phyloP scores from a whole-genome alignment of 1,140 invertebrate genomes.

The Leucophenga varia region DNA sequence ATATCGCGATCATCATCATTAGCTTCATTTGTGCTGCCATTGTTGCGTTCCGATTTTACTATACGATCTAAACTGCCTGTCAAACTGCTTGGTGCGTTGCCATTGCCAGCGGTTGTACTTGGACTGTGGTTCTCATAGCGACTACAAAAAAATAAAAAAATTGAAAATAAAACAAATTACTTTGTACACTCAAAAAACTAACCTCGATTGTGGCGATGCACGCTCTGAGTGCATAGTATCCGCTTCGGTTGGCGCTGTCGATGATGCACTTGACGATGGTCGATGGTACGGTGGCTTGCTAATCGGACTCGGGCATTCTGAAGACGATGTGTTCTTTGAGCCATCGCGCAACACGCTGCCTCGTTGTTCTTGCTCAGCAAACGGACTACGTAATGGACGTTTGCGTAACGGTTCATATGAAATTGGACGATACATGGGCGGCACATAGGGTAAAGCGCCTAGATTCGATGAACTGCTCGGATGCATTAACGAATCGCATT shows the following conservation, averaged over 20 bases:
- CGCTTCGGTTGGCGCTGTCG: conserved; percentile 54
- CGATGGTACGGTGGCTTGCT: conserved; percentile 51
- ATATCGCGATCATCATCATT: conserved; percentile 49
- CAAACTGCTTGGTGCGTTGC: conserved; percentile 31
- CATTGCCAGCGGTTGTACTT: conserved; percentile 53
- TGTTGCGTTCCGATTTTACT: conserved; percentile 53
- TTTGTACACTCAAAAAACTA: conserved; percentile 3
- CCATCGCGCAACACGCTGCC: conserved; percentile 56
- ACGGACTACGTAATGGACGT: conserved; percentile 59
- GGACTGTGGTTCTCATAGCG: conserved; percentile 56
- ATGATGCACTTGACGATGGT: conserved; percentile 53
- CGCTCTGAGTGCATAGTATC: conserved; percentile 56
- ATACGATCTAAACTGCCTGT: conserved; percentile 34
- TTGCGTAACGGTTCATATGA: conserved; percentile 57
- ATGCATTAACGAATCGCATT: conserved; percentile 55
- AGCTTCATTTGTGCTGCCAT: conserved; percentile 53
- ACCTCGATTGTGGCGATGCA: conserved; percentile 55
- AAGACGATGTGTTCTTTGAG: conserved; percentile 46
- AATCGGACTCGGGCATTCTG: conserved; percentile 52
- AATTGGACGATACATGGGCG: conserved; percentile 51
- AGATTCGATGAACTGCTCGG: conserved; percentile 37
- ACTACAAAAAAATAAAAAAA: conserved; percentile 18
- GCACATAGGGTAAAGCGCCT: conserved; percentile 40
- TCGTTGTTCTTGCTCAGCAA: conserved; percentile 53
- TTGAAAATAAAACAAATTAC: neutral